phyloP scores from a whole-genome alignment of 2,797 vertebrate species.

The Meriones psammophilus region DNA sequence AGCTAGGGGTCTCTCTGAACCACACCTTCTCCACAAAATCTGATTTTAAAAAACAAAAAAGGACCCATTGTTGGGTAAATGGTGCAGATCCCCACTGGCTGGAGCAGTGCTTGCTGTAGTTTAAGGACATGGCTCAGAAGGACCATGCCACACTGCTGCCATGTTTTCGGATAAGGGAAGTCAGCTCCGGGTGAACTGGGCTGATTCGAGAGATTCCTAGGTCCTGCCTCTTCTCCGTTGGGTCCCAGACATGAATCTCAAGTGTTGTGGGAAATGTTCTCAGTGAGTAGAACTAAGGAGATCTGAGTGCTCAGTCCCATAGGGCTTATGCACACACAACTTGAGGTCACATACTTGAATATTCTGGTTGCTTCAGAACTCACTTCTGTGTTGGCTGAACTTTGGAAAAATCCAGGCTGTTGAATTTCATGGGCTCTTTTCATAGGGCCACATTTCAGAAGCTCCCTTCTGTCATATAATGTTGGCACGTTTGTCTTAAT shows the following conservation, averaged over 20 bases:
- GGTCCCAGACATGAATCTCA: constrained; percentile 56
- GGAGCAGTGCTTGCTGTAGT: accelerated
- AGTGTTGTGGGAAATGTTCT: constrained; percentile 58
- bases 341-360: constrained; percentile 80
- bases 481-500: constrained; percentile 79
- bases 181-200: not conserved
- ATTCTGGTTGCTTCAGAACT: constrained; percentile 80
- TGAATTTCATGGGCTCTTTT: constrained; percentile 86
- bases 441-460: constrained; percentile 86
- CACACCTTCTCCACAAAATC: not conserved
- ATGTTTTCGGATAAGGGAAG: not conserved
- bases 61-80: too few relatives aligned
- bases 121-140: not conserved
- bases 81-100: accelerated
- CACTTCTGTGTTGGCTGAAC: constrained; percentile 86
- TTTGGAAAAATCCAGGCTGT: constrained; percentile 84
- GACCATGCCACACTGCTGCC: too few relatives aligned
- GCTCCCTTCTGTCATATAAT: constrained; percentile 84
- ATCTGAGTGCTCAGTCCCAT: constrained; percentile 67
- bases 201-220: not conserved
- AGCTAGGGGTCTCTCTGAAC: not conserved
- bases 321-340: constrained; percentile 72
- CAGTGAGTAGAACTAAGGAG: not conserved
- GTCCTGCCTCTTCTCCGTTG: accelerated
- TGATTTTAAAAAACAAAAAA: too few relatives aligned